These are phyloP conservation scores for Acrocephalus scirpaceus DNA, from an alignment of 2,797 vertebrate genomes.

Conservation along the genomic window DNA sequence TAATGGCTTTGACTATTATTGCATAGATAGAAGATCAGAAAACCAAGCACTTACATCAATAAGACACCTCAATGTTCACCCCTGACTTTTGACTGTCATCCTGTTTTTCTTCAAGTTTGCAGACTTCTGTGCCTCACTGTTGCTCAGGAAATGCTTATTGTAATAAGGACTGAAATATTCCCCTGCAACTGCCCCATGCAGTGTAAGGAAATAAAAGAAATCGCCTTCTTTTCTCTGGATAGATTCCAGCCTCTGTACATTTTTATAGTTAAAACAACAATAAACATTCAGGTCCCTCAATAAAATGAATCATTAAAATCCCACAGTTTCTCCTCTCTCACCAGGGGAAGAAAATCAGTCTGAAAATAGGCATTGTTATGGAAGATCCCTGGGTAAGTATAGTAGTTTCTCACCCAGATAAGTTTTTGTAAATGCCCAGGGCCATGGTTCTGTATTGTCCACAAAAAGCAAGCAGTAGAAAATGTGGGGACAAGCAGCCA, in stretches of 20 bases:
- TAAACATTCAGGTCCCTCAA: slow-evolving; percentile 23
- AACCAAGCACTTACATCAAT: neutral
- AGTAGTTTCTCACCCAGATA: neutral
- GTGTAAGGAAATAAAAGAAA: slow-evolving; percentile 39
- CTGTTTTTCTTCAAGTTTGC: neutral
- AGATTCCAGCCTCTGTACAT: slow-evolving; percentile 1
- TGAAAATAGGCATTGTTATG: slow-evolving; percentile 13
- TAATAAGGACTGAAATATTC: slow-evolving; percentile 17
- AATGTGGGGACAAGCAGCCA: neutral
- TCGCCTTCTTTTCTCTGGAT: neutral
- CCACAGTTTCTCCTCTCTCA: neutral
- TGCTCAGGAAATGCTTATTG: neutral
- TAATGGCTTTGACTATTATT: neutral
- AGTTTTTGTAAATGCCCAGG: neutral
- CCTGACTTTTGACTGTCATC: neutral
- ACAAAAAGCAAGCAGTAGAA: neutral
- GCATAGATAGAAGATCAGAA: neutral
- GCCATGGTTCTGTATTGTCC: neutral
- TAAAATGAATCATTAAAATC: slow-evolving; percentile 41
- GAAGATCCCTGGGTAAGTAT: neutral
- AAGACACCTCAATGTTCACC: neutral
- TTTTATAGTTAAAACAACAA: slow-evolving; percentile 59
- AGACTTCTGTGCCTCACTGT: neutral
- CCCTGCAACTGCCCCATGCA: neutral
- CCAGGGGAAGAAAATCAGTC: slow-evolving; percentile 18